phyloP scores from a whole-genome alignment of 1,140 invertebrate genomes.

The Calephelis nemesis region DNA sequence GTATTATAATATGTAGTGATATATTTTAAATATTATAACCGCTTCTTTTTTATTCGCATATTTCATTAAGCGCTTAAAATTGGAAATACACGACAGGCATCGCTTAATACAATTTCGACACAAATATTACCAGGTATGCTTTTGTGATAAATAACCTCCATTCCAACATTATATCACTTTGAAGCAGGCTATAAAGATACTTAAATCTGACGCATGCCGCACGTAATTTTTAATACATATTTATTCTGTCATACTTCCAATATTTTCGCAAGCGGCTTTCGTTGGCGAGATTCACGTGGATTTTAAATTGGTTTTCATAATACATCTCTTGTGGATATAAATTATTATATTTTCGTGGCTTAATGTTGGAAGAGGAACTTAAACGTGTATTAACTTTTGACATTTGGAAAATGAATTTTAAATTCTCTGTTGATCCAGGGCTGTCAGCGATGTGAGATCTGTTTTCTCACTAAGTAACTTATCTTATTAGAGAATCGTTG shows the following conservation, averaged over 20 bases:
- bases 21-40: too few relatives aligned
- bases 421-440: too few relatives aligned
- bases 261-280: slow-evolving; percentile 37
- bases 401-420: too few relatives aligned
- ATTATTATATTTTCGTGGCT: neutral
- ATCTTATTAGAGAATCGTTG: too few relatives aligned
- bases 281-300: slow-evolving; percentile 40
- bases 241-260: slow-evolving; percentile 49
- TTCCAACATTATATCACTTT: slow-evolving; percentile 25
- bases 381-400: too few relatives aligned
- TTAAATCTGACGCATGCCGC: slow-evolving; percentile 31
- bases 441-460: too few relatives aligned
- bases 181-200: slow-evolving; percentile 23
- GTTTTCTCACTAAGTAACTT: too few relatives aligned
- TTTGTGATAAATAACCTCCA: slow-evolving; percentile 6
- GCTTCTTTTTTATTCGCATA: neutral
- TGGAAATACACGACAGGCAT: slow-evolving; percentile 6
- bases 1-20: too few relatives aligned
- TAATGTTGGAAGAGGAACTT: neutral
- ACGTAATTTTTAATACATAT: slow-evolving; percentile 68
- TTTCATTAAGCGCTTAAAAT: slow-evolving; percentile 12
- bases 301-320: slow-evolving; percentile 54
- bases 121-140: neutral
- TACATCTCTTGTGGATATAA: neutral
- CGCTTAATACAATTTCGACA: slow-evolving; percentile 12